Base-by-base conservation (phyloP, 2,113 vertebrate genomes). In the Propithecus coquereli region DNA sequence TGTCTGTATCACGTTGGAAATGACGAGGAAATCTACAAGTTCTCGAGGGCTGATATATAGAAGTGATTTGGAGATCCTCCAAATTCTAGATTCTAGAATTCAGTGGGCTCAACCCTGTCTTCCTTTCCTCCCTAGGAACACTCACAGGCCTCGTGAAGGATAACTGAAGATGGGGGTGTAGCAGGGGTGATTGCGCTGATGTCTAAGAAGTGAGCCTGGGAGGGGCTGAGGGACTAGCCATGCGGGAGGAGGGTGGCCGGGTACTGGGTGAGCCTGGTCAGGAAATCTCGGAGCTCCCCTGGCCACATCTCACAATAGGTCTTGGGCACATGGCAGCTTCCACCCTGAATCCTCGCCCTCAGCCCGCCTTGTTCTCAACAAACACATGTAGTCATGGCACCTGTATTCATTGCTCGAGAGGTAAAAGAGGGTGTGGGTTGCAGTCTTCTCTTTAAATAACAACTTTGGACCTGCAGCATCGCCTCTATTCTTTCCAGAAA, bases 401-500 rank as follows among this genome's bases (percentile, higher is more conserved):
- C 20, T 80, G 16, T 22, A 34, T 6, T 30, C 17, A 47, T 47
- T 22, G 6, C 23, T 45, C 52, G 52, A 87, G 89, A 90, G 16
- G 22, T 30, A 52, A 61, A 95, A 70, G n/a, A n/a, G 25, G 27
- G 14, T 23, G 13, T 11, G 20, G 8, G 30, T 25, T 57, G 27
- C 32, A 54, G 52, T 84, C 9, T 79, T 74, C 40, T 87, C 80
- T 95, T 79, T 79, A 82, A 88, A 40, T 81, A 76, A 57, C 30
- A 82, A 2, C 8, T 30, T 68, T n/a, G 66, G 4, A 63, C 30
- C 50, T 10, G 16, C 16, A 43, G 82, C n/a, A 32, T 23, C 43
- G 57, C 8, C 40, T 63, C 76, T 45, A 0, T 87, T 88, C 89
- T 96, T 96, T 47, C n/a, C 14, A 74, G 89, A 97, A 95, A 52